These are phyloP conservation scores for Cloeon dipterum DNA, from an alignment of 2,888 invertebrate genomes.

Conservation along the genomic window DNA sequence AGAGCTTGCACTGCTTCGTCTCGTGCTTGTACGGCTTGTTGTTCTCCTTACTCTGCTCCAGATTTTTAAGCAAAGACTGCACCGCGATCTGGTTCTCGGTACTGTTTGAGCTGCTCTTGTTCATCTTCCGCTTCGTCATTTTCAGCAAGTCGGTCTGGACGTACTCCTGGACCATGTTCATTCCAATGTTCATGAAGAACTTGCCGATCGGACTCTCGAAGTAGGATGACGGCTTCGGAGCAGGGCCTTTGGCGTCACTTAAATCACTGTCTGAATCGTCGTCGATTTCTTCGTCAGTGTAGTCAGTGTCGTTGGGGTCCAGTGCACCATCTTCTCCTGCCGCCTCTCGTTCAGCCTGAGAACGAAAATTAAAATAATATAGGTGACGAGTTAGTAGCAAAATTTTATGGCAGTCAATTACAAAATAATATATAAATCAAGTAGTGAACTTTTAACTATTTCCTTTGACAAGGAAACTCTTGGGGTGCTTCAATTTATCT, in stretches of 20 bases:
- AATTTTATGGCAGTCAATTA: too few species aligned
- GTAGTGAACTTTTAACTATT: too few species aligned
- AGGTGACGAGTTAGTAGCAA: too few species aligned
- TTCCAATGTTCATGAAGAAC: conserved; percentile 77
- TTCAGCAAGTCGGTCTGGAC: conserved; percentile 81
- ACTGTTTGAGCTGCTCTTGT: conserved; percentile 34
- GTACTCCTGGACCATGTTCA: conserved; percentile 74
- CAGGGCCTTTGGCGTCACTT: conserved; percentile 2
- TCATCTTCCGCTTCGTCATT: conserved; percentile 64
- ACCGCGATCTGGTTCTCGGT: conserved; percentile 51
- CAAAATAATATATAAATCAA: too few species aligned
- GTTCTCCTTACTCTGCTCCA: conserved; percentile 67
- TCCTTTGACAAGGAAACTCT: too few species aligned
- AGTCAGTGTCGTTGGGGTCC: conserved; percentile 25
- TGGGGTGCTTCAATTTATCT: too few species aligned
- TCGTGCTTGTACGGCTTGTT: conserved; percentile 55
- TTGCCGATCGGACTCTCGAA: conserved; percentile 74
- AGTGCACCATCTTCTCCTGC: conserved; percentile 29
- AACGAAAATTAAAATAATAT: too few species aligned
- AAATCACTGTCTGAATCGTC: conserved; percentile 11
- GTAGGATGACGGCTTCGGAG: conserved; percentile 23
- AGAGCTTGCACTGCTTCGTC: conserved; percentile 65
- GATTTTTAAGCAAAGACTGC: conserved; percentile 56
- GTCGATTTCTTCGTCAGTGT: conserved; percentile 14
- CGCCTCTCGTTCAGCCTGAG: conserved; percentile 21